phyloP scores from a whole-genome alignment of 1,140 invertebrate genomes.

The Parapsyche elsis region DNA sequence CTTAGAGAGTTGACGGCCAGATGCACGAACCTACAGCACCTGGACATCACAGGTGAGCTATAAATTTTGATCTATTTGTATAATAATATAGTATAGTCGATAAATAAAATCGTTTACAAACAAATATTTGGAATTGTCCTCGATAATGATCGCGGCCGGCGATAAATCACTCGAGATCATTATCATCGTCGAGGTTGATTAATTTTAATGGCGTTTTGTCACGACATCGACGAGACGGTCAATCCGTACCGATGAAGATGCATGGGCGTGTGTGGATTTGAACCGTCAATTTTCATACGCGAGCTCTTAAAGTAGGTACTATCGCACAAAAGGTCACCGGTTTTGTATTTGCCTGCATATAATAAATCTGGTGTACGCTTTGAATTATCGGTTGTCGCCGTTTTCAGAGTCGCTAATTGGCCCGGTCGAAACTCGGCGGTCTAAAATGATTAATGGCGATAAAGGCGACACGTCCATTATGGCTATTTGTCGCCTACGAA shows the following conservation, averaged over 20 bases:
- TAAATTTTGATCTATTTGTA: not conserved
- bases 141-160: conserved; percentile 45
- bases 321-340: too few species aligned
- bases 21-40: conserved; percentile 77
- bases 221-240: conserved; percentile 33
- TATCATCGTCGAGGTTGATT: conserved; percentile 51
- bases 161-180: conserved; percentile 52
- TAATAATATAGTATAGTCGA: not conserved
- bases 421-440: not conserved
- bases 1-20: conserved; percentile 74
- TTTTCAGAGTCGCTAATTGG: not conserved
- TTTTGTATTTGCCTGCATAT: too few species aligned
- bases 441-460: not conserved
- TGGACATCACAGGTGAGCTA: conserved; percentile 78
- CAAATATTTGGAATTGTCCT: conserved; percentile 18
- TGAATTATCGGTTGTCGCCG: conserved; percentile 2
- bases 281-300: too few species aligned
- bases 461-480: not conserved
- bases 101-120: conserved; percentile 18
- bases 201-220: conserved; percentile 54
- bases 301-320: too few species aligned
- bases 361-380: not conserved
- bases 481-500: not conserved
- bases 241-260: not conserved
- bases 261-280: conserved; percentile 2